Base-by-base conservation (phyloP, 2,888 invertebrate species). In the Phymatocera aterrima region DNA sequence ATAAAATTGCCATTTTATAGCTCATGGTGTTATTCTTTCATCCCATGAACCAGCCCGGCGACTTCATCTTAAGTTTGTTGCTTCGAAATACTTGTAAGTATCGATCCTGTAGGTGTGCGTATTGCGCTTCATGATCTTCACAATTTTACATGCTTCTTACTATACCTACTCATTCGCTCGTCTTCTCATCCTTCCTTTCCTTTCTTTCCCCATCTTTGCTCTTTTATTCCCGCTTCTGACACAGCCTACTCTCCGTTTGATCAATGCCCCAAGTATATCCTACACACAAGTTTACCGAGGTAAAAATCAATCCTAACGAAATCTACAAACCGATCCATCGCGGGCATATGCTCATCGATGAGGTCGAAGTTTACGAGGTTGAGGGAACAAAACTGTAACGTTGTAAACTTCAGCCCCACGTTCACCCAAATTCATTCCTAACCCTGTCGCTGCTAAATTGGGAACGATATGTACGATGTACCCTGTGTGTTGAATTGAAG, bases 1-100 rank as follows among this genome's bases (percentile, higher is more conserved):
- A 72, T 72, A 72, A 72, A 72, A 21, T 72, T 34, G 51, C 40
- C 10, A 51, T 51, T 72, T 72, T 72, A 72, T 72, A n/a, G 21
- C 72, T n/a, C 10, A 34, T 31, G 72, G 72, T 72, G 34, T 12
- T 51, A 72, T 51, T 48, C 37, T 37, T 28, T 6, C 34, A 37
- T 64, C 60, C 10, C 3, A 60, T 60, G 21, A n/a, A n/a, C n/a
- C 15, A 51, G 28, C 40, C 40, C 4, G 4, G 8, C 4, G 8
- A 51, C 51, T 18, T 8, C 1, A 15, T 12, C 34, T 37, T n/a
- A 37, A 34, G 4, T 18, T 51, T 21, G 18, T 34, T 8, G 31
- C 72, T 48, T 51, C 28, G 21, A 18, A 51, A 34, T 12, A 64
- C 15, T n/a, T 15, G 43, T 12, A 43, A 6, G 43, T 43, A 43